These are phyloP conservation scores for Tragulus kanchil DNA, from an alignment of 2,113 vertebrate species.

Conservation along the genomic window DNA sequence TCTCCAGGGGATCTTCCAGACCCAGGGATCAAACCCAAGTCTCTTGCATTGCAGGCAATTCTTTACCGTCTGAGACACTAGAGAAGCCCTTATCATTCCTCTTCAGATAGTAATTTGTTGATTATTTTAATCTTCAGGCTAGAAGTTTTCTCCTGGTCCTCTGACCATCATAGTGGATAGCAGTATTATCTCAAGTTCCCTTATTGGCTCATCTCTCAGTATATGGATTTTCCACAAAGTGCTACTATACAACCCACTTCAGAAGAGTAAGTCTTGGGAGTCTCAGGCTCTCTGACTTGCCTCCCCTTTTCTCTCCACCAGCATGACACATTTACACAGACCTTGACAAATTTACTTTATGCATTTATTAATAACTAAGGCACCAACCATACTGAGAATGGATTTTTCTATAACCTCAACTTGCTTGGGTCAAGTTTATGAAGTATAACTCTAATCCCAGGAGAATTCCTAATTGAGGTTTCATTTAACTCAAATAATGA, in stretches of 20 bases:
- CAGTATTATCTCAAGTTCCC: neutral
- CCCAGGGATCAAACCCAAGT: neutral
- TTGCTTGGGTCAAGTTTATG: constrained; percentile 21
- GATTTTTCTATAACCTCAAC: neutral
- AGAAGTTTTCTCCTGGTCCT: neutral
- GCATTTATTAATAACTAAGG: neutral
- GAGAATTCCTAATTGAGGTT: constrained; percentile 35
- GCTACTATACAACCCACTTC: neutral
- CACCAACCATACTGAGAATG: neutral
- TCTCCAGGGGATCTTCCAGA: neutral
- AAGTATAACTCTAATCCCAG: neutral
- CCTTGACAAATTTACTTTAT: neutral
- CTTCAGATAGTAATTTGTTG: neutral
- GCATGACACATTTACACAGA: neutral
- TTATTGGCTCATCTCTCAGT: neutral
- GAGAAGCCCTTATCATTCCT: neutral
- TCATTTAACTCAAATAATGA: constrained; percentile 51
- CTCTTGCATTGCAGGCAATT: neutral
- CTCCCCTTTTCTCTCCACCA: neutral
- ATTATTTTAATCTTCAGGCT: neutral
- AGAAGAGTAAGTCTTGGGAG: neutral
- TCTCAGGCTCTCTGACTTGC: neutral
- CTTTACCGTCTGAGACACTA: neutral
- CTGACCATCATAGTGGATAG: neutral
- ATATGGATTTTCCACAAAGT: neutral